Evolutionary conservation across 2,888 invertebrate genomes (phyloP).

Genomic region (Temnothorax unifasciatus): DNA sequence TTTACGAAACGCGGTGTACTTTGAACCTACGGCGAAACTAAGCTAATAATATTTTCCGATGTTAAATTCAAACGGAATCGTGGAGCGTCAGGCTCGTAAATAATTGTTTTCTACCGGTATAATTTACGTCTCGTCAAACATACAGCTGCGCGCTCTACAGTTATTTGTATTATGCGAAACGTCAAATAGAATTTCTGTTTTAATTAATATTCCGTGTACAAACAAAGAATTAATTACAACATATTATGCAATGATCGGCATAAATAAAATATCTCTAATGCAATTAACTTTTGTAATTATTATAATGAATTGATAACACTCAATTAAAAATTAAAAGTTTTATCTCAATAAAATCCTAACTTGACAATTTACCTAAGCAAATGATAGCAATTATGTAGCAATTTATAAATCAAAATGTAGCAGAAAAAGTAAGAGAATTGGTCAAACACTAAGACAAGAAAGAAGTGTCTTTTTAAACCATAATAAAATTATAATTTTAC

Average conservation of each 20-base stretch:
- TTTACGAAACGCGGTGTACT: constrained; percentile 21
- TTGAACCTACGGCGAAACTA: constrained; percentile 34
- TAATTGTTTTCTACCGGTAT: constrained; percentile 50
- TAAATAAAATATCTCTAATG: constrained; percentile 31
- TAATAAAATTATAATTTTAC: neutral
- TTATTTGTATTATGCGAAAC: constrained; percentile 49
- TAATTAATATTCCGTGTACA: constrained; percentile 39
- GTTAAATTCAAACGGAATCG: constrained; percentile 52
- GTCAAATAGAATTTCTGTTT: constrained; percentile 53
- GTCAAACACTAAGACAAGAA: neutral
- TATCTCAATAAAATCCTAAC: neutral
- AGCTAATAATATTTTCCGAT: constrained; percentile 52
- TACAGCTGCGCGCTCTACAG: constrained; percentile 36
- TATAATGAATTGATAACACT: neutral
- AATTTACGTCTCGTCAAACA: constrained; percentile 53
- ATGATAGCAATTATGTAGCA: too few species aligned
- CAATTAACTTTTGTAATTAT: constrained; percentile 21
- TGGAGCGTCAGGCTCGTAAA: constrained; percentile 48
- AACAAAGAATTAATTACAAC: constrained; percentile 41
- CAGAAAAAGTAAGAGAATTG: neutral
- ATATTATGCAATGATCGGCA: constrained; percentile 39
- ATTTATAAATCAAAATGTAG: neutral
- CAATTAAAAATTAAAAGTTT: neutral
- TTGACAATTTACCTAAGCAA: neutral
- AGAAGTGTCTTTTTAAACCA: neutral